phyloP scores from a whole-genome alignment of 2,888 invertebrate genomes.

The Zhuqinia jingwanae region DNA sequence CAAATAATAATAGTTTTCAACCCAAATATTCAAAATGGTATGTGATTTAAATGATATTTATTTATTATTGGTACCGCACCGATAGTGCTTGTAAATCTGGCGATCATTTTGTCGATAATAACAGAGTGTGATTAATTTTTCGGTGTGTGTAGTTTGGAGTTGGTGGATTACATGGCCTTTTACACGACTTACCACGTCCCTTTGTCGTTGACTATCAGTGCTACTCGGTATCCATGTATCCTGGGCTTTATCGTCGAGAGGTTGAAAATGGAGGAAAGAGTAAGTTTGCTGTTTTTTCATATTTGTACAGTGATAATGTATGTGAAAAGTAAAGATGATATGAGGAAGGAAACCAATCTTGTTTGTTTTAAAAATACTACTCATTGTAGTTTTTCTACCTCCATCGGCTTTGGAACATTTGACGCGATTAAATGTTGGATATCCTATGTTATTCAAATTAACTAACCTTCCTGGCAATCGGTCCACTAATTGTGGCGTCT shows the following conservation, averaged over 20 bases:
- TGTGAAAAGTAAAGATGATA: too few species aligned
- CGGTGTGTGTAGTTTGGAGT: slow-evolving; percentile 85
- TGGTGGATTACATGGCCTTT: slow-evolving; percentile 95
- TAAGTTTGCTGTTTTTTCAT: too few species aligned
- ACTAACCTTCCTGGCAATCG: slow-evolving; percentile 92
- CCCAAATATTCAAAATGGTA: too few species aligned
- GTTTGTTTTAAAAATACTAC: too few species aligned
- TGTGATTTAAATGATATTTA: too few species aligned
- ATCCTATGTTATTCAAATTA: slow-evolving; percentile 99
- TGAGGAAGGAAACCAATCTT: too few species aligned
- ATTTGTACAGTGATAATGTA: too few species aligned
- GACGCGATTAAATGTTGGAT: slow-evolving; percentile 96
- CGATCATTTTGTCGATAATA: too few species aligned
- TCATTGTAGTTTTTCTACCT: slow-evolving; percentile 98
- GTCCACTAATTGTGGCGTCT: slow-evolving; percentile 92
- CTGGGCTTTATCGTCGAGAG: slow-evolving; percentile 95
- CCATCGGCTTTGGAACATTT: slow-evolving; percentile 96
- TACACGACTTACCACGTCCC: slow-evolving; percentile 90
- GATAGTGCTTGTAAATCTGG: too few species aligned
- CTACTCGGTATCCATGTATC: slow-evolving; percentile 97
- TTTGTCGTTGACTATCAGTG: slow-evolving; percentile 94
- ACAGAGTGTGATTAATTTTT: too few species aligned
- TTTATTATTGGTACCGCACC: too few species aligned
- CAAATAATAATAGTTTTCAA: too few species aligned
- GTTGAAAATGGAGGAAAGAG: slow-evolving; percentile 98